phyloP scores from a whole-genome alignment of 2,797 vertebrate genomes.

The Coregonus suidteri region DNA sequence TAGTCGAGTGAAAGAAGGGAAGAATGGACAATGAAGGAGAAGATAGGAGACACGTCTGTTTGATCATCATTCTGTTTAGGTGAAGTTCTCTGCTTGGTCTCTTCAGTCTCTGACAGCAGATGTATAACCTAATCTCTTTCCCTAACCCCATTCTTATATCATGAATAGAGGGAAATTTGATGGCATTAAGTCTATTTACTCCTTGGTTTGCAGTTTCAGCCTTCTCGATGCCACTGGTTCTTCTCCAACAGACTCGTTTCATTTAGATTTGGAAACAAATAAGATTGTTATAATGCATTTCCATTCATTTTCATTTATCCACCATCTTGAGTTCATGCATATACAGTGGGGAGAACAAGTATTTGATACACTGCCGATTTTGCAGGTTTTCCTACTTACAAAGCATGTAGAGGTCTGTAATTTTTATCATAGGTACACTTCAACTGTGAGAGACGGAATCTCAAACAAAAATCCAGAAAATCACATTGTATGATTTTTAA shows the following conservation, averaged over 20 bases:
- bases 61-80: conserved; percentile 78
- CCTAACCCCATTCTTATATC: conserved; percentile 74
- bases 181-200: conserved; percentile 83
- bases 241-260: conserved; percentile 73
- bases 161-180: conserved; percentile 77
- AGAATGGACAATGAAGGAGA: conserved; percentile 38
- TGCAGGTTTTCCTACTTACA: no score
- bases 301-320: conserved; percentile 74
- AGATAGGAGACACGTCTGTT: conserved; percentile 80
- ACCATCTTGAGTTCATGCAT: conserved; percentile 75
- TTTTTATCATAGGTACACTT: no score
- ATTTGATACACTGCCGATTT: no score
- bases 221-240: conserved; percentile 75
- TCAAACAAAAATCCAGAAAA: no score
- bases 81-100: conserved; percentile 75
- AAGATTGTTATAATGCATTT: conserved; percentile 72
- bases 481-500: no score
- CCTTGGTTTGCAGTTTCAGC: conserved; percentile 78
- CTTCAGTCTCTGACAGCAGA: conserved; percentile 77
- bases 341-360: conserved; percentile 20
- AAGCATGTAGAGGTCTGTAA: no score
- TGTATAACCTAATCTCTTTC: conserved; percentile 78
- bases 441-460: no score
- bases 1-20: conserved; percentile 55
- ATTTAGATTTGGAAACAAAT: conserved; percentile 72